Conservation (phyloP, 2,797 vertebrate species). For the Toxotes lorentzi region DNA sequence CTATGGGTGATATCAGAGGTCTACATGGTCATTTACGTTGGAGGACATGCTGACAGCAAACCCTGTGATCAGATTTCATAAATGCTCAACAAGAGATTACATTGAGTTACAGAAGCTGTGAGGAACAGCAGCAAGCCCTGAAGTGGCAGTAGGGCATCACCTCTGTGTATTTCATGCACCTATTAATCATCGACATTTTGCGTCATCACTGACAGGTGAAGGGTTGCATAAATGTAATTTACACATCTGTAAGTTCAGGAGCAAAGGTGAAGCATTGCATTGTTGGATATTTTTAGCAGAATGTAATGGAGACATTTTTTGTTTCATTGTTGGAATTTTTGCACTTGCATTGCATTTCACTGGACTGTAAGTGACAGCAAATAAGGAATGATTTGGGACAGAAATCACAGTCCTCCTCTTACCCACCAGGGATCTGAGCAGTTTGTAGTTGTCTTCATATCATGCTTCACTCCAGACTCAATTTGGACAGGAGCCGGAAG, state of each 20-base stretch:
- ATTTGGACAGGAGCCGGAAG: conserved; percentile 35
- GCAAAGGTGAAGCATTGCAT: neutral
- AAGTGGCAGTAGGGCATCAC: neutral
- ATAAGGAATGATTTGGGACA: neutral
- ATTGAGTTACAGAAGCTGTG: neutral
- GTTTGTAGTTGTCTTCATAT: conserved; percentile 30
- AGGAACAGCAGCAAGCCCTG: neutral
- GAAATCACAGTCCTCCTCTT: neutral
- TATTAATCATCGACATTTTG: conserved; percentile 7
- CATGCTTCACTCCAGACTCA: conserved; percentile 38
- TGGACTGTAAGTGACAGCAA: neutral
- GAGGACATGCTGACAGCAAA: neutral
- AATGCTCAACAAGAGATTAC: neutral
- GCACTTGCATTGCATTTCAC: neutral
- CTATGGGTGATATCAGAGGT: neutral
- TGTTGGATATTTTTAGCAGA: conserved; percentile 8
- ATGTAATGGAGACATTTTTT: neutral
- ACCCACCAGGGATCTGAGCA: conserved; percentile 17
- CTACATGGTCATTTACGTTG: neutral
- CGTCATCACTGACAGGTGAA: neutral
- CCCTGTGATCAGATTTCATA: neutral
- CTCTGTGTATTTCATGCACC: neutral
- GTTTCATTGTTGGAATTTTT: neutral
- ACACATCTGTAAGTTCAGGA: neutral
- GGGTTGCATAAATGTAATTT: conserved; percentile 1